Evolutionary conservation across 2,113 vertebrate genomes (phyloP).

Genomic region (Pedionomus torquatus): DNA sequence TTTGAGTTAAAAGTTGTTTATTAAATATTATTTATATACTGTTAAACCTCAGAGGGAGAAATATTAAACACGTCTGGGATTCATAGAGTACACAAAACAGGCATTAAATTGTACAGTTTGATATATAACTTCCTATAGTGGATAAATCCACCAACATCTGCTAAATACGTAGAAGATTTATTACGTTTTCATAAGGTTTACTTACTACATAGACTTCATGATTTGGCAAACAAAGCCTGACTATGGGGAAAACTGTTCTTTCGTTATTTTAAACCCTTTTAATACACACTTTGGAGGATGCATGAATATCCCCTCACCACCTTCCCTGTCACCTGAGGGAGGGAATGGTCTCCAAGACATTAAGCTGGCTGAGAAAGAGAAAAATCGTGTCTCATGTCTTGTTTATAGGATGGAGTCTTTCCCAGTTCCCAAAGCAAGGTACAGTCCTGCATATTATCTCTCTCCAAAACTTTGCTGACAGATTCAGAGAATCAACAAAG

Average conservation of each 20-base stretch:
- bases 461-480: background rate
- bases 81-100: background rate
- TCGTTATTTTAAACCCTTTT: background rate
- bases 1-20: slow-evolving; percentile 14
- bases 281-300: background rate
- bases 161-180: slow-evolving; percentile 4
- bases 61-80: slow-evolving; percentile 19
- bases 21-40: slow-evolving; percentile 13
- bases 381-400: background rate
- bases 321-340: background rate
- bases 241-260: background rate
- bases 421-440: slow-evolving; percentile 7
- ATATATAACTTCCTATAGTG: slow-evolving; percentile 35
- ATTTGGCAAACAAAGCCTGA: slow-evolving; percentile 1
- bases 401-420: background rate
- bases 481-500: background rate
- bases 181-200: background rate
- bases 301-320: background rate
- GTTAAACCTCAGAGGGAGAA: slow-evolving; percentile 41
- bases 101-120: background rate
- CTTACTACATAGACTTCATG: background rate
- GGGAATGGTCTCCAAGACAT: background rate
- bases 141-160: slow-evolving; percentile 30
- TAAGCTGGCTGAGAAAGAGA: background rate
- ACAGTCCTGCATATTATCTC: background rate